These are phyloP conservation scores for Pseudorhombus dupliciocellatus DNA, from an alignment of 2,113 vertebrate genomes.

Conservation along the genomic window DNA sequence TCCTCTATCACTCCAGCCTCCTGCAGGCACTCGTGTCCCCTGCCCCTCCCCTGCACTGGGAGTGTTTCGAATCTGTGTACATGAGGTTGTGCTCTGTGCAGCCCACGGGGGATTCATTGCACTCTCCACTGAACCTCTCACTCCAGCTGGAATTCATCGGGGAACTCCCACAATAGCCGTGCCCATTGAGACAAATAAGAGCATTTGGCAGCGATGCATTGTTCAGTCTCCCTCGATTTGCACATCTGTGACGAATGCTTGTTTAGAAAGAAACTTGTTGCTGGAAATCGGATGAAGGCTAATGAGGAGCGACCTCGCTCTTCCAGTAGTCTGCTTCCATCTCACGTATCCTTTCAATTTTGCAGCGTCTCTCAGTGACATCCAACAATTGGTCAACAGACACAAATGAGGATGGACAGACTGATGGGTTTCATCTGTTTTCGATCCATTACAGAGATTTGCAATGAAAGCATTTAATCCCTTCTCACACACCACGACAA, in stretches of 20 bases:
- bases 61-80: slow-evolving; percentile 8
- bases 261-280: neutral
- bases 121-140: slow-evolving; percentile 3
- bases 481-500: neutral
- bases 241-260: neutral
- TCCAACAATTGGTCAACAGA: neutral
- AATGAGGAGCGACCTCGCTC: neutral
- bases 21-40: neutral
- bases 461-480: slow-evolving; percentile 1
- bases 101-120: slow-evolving; percentile 8
- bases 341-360: neutral
- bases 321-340: neutral
- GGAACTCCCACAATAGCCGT: slow-evolving; percentile 4
- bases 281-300: slow-evolving; percentile 16
- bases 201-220: neutral
- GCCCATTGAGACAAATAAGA: slow-evolving; percentile 18
- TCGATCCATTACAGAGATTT: neutral
- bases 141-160: slow-evolving; percentile 17
- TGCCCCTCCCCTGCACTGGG: neutral
- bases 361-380: neutral
- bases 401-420: neutral
- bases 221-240: neutral
- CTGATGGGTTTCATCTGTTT: slow-evolving; percentile 4
- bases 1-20: neutral
- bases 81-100: slow-evolving; percentile 3